Conservation (phyloP, 2,113 vertebrate genomes). For the Kobus ellipsiprymnus region DNA sequence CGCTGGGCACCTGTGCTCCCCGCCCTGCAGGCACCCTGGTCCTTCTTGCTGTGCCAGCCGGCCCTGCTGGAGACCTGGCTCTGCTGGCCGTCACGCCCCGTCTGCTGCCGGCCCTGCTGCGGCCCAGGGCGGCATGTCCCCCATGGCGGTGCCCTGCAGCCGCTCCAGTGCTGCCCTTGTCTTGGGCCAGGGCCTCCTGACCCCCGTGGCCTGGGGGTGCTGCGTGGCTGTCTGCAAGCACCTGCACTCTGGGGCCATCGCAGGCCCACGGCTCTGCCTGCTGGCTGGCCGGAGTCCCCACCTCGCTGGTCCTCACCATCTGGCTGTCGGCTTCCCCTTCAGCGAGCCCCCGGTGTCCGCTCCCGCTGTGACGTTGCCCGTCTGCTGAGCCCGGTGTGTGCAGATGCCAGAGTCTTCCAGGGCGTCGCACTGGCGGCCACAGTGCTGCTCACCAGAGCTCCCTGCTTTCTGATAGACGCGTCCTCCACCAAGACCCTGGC, state of each 20-base stretch:
- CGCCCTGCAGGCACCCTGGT: not conserved
- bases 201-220: slow-evolving; percentile 26
- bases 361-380: slow-evolving; percentile 45
- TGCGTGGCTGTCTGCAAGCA: slow-evolving; percentile 37
- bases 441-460: not conserved
- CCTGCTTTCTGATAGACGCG: not conserved
- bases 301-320: not conserved
- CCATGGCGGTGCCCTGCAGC: slow-evolving; percentile 6
- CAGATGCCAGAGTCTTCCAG: slow-evolving; percentile 22
- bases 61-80: slow-evolving; percentile 36
- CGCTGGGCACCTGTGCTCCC: not conserved
- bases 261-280: not conserved
- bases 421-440: not conserved
- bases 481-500: not conserved
- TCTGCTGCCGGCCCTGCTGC: not conserved
- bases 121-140: not conserved
- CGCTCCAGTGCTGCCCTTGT: not conserved
- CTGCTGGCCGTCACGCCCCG: not conserved
- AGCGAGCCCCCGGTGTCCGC: not conserved
- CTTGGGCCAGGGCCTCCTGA: slow-evolving; percentile 27
- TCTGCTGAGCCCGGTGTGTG: slow-evolving; percentile 41
- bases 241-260: not conserved
- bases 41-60: slow-evolving; percentile 5
- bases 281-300: not conserved
- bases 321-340: slow-evolving; percentile 26